Evolutionary conservation across 2,888 invertebrate genomes (phyloP), one percentile per base, ranked within the genome.

Genomic region (Epistrophe eligans): DNA sequence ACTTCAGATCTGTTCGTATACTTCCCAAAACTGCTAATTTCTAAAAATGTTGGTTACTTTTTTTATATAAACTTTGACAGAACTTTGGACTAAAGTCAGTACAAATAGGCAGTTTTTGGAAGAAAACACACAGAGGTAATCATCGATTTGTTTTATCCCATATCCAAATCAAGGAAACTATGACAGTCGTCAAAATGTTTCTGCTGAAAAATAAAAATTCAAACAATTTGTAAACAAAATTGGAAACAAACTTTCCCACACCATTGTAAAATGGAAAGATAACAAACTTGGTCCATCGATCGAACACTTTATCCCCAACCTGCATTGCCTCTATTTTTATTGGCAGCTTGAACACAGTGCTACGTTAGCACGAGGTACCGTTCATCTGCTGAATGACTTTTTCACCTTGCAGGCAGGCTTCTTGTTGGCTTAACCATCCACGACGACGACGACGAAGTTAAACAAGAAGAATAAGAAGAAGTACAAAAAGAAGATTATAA

Each of bases 351-450:
- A 73, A 70, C 81, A 60, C 52, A 83, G 79, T 57, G n/a, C 11
- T 48, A 74, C 62, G n/a, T 11, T 48, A 74, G 64, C 85, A 77
- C 82, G 74, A 74, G 76, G 87, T 87, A 87, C 87, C 87, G 87
- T 87, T 87, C 76, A 83, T 83, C n/a, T 67, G 66, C 19, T 67
- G 66, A 83, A 87, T 87, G 87, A 87, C 87, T 87, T 83, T 72
- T 87, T 87, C 87, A 87, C 87, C 87, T 83, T 76, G 79, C 87
- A 83, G 83, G 71, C 74, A 73, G 52, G 28, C 70, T 76, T 79
- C 83, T 83, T 79, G 87, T 82, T 85, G 66, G 79, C 64, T 64
- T 77, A 73, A 45, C 70, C 70, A 43, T 85, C 77, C 19, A 60
- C 50, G n/a, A 11, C 62, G 19, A 60, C 28, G 24, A 43, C 24